Evolutionary conservation across 2,797 vertebrate species (phyloP).

Genomic region (Cryptoprocta ferox): DNA sequence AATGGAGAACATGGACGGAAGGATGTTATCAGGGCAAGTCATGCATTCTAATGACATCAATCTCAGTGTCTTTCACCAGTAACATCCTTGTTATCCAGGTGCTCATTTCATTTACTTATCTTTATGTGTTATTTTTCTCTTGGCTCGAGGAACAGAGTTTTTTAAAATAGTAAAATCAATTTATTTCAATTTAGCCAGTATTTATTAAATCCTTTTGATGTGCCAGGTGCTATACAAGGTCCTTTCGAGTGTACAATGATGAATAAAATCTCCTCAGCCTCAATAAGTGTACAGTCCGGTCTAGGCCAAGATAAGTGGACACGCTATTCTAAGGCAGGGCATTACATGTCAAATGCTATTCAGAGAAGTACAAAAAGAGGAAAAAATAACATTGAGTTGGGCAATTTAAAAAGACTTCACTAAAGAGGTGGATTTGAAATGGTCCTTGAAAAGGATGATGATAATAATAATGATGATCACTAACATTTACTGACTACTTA

Average conservation of each 20-base stretch:
- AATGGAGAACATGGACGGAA: conserved; percentile 32
- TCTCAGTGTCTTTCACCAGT: not conserved
- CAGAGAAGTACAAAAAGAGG: not conserved
- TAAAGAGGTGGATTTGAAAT: not conserved
- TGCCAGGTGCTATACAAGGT: not conserved
- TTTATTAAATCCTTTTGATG: conserved; percentile 24
- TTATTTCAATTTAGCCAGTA: not conserved
- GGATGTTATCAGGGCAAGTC: not conserved
- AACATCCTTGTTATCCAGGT: not conserved
- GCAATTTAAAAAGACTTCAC: conserved; percentile 3
- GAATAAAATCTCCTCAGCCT: not conserved
- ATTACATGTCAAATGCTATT: not conserved
- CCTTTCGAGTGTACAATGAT: not conserved
- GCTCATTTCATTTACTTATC: not conserved
- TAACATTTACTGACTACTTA: not conserved
- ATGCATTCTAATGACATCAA: not conserved
- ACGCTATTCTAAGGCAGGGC: not conserved
- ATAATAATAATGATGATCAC: not conserved
- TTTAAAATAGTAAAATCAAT: conserved; percentile 12
- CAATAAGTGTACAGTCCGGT: not conserved
- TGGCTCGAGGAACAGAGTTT: not conserved
- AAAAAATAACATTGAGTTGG: not conserved
- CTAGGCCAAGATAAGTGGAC: not conserved
- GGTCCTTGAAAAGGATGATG: not conserved
- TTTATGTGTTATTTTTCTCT: not conserved